Conservation (phyloP, 2,888 invertebrate genomes). For the Ophonus ardosiacus region DNA sequence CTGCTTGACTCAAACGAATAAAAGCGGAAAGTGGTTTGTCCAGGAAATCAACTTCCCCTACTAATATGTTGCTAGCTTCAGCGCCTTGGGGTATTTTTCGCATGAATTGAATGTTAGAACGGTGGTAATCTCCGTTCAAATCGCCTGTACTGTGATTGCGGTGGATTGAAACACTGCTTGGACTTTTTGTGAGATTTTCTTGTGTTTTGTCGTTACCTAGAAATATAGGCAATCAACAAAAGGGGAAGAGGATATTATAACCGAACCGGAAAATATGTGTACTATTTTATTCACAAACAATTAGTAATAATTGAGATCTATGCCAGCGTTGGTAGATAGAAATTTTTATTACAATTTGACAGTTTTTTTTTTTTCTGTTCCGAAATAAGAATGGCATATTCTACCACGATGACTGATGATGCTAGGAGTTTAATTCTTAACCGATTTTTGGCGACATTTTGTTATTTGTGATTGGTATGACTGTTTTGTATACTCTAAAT, state of each 20-base stretch:
- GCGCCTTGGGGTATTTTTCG: slow-evolving; percentile 97
- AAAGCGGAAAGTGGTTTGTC: slow-evolving; percentile 96
- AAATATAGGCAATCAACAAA: slow-evolving; percentile 43
- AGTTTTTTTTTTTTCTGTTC: no score
- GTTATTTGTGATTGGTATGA: no score
- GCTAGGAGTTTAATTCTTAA: no score
- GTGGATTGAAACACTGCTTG: slow-evolving; percentile 88
- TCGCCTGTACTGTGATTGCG: slow-evolving; percentile 87
- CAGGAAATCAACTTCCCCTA: slow-evolving; percentile 97
- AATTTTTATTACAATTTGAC: no score
- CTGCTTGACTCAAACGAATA: slow-evolving; percentile 91
- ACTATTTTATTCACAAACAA: no score
- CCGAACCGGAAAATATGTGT: no score
- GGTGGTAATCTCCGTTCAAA: slow-evolving; percentile 81
- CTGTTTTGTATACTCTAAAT: no score
- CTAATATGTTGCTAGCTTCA: slow-evolving; percentile 97
- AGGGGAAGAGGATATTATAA: neutral
- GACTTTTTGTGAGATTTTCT: slow-evolving; percentile 81
- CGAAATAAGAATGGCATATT: no score
- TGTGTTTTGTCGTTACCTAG: slow-evolving; percentile 76
- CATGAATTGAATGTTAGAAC: slow-evolving; percentile 95
- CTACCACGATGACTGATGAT: no score
- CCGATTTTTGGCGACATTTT: no score
- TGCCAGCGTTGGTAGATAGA: no score
- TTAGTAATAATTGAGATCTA: no score